phyloP scores from a whole-genome alignment of 1,140 invertebrate species.

The Cyclargus thomasi region DNA sequence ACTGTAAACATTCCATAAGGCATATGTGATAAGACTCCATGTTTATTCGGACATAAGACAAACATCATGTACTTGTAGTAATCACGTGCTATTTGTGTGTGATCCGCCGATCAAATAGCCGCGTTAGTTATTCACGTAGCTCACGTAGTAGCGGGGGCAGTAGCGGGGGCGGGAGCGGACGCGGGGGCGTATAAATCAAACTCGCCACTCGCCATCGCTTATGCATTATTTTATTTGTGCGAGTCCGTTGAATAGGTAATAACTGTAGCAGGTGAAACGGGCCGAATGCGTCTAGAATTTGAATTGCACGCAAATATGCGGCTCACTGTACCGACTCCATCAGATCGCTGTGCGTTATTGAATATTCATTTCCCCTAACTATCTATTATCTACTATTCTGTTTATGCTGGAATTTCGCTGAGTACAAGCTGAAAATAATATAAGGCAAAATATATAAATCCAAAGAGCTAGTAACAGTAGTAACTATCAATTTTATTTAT shows the following conservation, averaged over 20 bases:
- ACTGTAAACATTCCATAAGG: too few species aligned
- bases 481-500: too few species aligned
- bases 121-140: constrained; percentile 69
- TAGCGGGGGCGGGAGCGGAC: too few species aligned
- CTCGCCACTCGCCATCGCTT: constrained; percentile 70
- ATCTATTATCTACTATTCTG: background rate
- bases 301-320: constrained; percentile 56
- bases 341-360: background rate
- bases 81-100: background rate
- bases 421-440: background rate
- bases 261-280: constrained; percentile 68
- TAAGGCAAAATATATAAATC: background rate
- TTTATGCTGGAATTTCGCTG: background rate
- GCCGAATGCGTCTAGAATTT: constrained; percentile 54
- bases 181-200: constrained; percentile 58
- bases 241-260: constrained; percentile 72
- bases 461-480: too few species aligned
- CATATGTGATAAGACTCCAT: too few species aligned
- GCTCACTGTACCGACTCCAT: background rate
- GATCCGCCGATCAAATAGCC: constrained; percentile 40
- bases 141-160: constrained; percentile 19
- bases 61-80: background rate
- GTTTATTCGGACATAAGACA: background rate
- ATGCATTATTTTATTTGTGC: constrained; percentile 75
- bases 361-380: background rate